Base-by-base conservation (phyloP, 1,140 invertebrate genomes). In the Orchesella cincta region DNA sequence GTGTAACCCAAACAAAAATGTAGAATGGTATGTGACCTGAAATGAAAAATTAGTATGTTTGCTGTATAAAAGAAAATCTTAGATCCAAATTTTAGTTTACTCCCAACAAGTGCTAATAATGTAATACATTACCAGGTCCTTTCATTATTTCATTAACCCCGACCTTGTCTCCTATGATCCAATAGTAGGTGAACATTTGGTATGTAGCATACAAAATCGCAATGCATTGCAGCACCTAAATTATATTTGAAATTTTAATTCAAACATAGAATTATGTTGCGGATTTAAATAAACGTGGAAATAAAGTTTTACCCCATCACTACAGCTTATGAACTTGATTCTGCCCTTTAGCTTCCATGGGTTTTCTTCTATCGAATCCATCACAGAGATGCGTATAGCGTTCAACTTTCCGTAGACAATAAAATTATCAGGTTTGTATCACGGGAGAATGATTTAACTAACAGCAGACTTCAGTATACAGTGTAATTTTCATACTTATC, bases 321-420 rank as follows among this genome's bases (percentile, higher is more conserved):
- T 39, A 29, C 26, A 35, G n/a, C 70, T 72, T 33, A 78, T 67
- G 5, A 67, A 28, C 36, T 78, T 74, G 12, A 78, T 39, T 35
- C 35, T 51, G 1, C 36, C 34, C 74, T 78, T 78, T 20, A 73
- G 54, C 35, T 78, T 78, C 76, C 76, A 78, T 1, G 76, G 76
- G 51, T 78, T 78, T 20, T 78, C 76, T 46, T 34, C 26, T 36
- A 31, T 52, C n/a, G 33, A 33, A 5, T 67, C 62, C 62, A 67
- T 67, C 26, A 5, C n/a, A 57, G 8, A 57, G n/a, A 57, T 5
- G n/a, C n/a, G n/a, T n/a, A n/a, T n/a, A n/a, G n/a, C n/a, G n/a
- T n/a, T n/a, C n/a, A n/a, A n/a, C n/a, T n/a, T n/a, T n/a, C n/a
- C n/a, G n/a, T n/a, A n/a, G n/a, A n/a, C n/a, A n/a, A n/a, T n/a